A percentile compares a stretch with the other conserved stretches of the same genome.
Evolutionary conservation across 2,113 vertebrate species (phyloP).

Genomic region (Promerops cafer): DNA sequence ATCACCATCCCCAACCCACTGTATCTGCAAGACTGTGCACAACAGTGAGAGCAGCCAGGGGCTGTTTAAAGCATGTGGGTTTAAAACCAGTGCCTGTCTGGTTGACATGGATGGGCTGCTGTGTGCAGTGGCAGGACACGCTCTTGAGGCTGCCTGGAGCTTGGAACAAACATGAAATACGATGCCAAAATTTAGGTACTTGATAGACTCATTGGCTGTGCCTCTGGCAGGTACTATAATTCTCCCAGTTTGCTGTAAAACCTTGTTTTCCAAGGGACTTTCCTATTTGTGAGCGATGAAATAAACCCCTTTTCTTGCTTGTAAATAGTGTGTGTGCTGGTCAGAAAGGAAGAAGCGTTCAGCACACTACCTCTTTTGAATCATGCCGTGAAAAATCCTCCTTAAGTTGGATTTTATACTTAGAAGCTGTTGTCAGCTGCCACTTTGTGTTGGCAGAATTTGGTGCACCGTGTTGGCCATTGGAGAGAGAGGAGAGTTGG

Average conservation of each 20-base stretch:
- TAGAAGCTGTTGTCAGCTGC: not conserved
- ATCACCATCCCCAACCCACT: fast-evolving
- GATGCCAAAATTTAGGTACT: not conserved
- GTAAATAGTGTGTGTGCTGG: not conserved
- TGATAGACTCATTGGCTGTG: not conserved
- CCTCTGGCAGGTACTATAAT: not conserved
- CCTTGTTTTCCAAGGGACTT: not conserved
- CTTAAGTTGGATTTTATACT: not conserved
- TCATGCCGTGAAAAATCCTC: not conserved
- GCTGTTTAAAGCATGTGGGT: not conserved
- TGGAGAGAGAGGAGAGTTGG: not conserved
- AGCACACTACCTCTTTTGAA: not conserved
- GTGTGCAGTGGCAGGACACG: too few species aligned
- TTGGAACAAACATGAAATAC: not conserved
- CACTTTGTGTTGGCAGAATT: not conserved
- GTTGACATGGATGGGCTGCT: not conserved
- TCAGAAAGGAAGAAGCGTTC: not conserved
- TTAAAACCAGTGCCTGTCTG: not conserved
- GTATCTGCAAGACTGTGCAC: not conserved
- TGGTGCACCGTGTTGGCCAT: not conserved
- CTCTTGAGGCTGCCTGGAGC: not conserved
- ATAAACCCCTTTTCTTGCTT: not conserved
- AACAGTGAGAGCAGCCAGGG: not conserved
- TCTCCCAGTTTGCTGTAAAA: not conserved
- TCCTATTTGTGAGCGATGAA: not conserved